Percentiles rank a stretch among this genome's conserved stretches.
phyloP scores from a whole-genome alignment of 2,888 invertebrate species.

The Cetonia aurata region DNA sequence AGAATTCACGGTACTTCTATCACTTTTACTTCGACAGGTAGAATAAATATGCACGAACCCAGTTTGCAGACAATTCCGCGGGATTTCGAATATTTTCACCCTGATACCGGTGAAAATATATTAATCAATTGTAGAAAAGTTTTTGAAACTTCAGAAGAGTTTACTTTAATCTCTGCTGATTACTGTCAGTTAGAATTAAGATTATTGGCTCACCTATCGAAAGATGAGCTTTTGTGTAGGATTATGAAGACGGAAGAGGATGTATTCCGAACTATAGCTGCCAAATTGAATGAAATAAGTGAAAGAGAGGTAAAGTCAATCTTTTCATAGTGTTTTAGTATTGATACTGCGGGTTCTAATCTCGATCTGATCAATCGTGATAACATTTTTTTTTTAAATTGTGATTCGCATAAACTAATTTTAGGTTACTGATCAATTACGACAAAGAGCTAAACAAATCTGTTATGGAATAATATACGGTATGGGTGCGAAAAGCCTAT shows the following conservation, averaged over 20 bases:
- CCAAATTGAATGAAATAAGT: conserved; percentile 82
- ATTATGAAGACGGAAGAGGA: conserved; percentile 78
- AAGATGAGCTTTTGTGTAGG: conserved; percentile 77
- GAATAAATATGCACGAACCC: conserved; percentile 93
- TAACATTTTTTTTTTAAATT: too few relatives aligned
- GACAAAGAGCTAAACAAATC: conserved; percentile 91
- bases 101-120: conserved; percentile 60
- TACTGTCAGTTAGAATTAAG: conserved; percentile 97
- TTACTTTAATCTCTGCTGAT: conserved; percentile 88
- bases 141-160: conserved; percentile 74
- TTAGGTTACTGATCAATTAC: conserved; percentile 79
- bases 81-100: conserved; percentile 76
- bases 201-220: conserved; percentile 90
- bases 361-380: too few relatives aligned
- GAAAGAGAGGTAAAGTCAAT: conserved; percentile 70
- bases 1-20: conserved; percentile 78
- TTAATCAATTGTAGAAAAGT: conserved; percentile 76
- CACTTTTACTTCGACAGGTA: conserved; percentile 80
- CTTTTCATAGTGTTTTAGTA: conserved; percentile 10
- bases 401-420: too few relatives aligned
- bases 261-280: conserved; percentile 88
- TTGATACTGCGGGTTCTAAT: background rate
- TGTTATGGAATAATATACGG: conserved; percentile 99
- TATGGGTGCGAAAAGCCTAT: conserved; percentile 88
- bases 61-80: conserved; percentile 93